Base-by-base conservation (phyloP, 53 echinoderm and acorn worm species). In the Mesocentrotus franciscanus region DNA sequence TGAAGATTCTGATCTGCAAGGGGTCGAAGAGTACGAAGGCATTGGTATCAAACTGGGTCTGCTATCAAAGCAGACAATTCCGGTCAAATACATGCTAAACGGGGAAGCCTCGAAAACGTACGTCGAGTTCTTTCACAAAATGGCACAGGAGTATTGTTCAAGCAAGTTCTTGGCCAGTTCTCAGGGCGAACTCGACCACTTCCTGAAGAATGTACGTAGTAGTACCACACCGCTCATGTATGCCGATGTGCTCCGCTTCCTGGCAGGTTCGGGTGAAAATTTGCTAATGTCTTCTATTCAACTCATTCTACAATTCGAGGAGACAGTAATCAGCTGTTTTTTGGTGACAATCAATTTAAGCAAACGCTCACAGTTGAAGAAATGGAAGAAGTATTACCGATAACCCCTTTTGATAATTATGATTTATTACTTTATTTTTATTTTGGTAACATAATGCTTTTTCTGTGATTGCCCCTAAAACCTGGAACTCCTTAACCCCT, bases 81-180 rank as follows among this genome's bases (percentile, higher is more conserved):
- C 93, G 5, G 30, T 79, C 57, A 76, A 26, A 57, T 33, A 32
- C 32, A 32, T 93, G 9, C 15, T 27, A 14, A 15, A 61, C 29
- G 93, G 93, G 11, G 60, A 61, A 55, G 30, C 93, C 16, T 93
- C 78, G 1, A 93, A 60, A 60, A 93, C 93, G 24, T 78, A 93
- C 93, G 4, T 93, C 27, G 93, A 93, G 34, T 93, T 78, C 81
- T 93, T 93, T 16, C 93, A 93, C 93, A 93, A 79, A 78, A 36
- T 93, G 61, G 93, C 57, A 27, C 93, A 93, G 29, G 93, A 93
- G 35, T 93, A 93, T 59, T 58, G 78, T 59, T 81, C 79, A 13
- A 61, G 58, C 32, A 79, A 58, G 61, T 93, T 78, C 93, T 35
- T 93, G 59, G 74, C 93, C 13, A 76, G 16, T 59, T 76, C 78